Percentiles rank a stretch among this genome's conserved stretches.
phyloP scores from a whole-genome alignment of 92 coral and sea anemone species.

The Hydrozoanthus gracilis region DNA sequence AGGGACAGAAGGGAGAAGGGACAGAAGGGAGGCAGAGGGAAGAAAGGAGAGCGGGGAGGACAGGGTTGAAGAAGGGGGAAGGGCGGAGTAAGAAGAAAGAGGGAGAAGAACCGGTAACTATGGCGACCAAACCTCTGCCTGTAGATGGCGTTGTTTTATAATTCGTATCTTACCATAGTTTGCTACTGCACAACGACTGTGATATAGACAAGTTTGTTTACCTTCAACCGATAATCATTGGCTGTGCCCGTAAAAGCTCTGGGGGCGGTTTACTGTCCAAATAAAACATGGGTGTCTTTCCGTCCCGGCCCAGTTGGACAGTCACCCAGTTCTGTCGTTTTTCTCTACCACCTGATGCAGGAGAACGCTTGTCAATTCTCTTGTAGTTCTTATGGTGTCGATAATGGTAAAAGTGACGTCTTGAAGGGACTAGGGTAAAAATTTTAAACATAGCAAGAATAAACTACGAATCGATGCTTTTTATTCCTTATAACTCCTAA shows the following conservation, averaged over 20 bases:
- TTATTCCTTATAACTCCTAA: no score
- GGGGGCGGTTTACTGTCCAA: conserved; percentile 45
- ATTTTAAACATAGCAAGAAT: not conserved
- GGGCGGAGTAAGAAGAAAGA: no score
- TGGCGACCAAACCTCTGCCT: no score
- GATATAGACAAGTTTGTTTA: not conserved
- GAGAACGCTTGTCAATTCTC: conserved; percentile 32
- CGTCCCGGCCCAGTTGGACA: conserved; percentile 33
- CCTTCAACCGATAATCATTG: conserved; percentile 34
- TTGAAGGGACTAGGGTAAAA: not conserved
- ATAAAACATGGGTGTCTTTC: conserved; percentile 37
- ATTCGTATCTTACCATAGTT: no score
- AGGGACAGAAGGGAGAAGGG: no score
- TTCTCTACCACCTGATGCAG: conserved; percentile 28
- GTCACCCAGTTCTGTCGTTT: conserved; percentile 46
- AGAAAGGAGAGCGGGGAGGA: no score
- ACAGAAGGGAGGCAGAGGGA: no score
- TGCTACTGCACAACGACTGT: no score
- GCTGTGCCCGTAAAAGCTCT: conserved; percentile 31
- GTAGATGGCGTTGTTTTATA: no score
- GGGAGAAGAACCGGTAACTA: no score
- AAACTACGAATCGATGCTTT: not conserved
- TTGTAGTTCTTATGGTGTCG: conserved; percentile 14
- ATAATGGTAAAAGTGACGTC: not conserved
- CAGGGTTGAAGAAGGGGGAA: no score